Conservation (phyloP, 2,797 vertebrate species). For the Rallus crepitans region DNA sequence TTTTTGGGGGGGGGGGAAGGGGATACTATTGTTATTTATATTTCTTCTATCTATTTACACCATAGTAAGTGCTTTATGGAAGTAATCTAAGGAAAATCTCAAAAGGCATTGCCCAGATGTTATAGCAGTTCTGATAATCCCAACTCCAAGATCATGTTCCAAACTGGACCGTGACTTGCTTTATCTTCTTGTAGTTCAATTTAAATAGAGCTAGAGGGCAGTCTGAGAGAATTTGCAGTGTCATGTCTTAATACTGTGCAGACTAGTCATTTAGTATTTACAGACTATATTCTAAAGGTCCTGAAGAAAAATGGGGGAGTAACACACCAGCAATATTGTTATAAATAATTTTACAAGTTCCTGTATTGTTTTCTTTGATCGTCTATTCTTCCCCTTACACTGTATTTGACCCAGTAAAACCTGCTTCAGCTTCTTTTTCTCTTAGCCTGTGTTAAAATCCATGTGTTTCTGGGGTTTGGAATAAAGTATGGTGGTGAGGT, state of each 20-base stretch:
- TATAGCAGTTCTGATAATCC: not conserved
- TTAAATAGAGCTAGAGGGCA: not conserved
- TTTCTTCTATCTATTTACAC: not conserved
- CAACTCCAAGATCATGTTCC: not conserved
- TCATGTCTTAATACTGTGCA: not conserved
- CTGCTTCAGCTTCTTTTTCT: not conserved
- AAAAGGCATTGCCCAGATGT: not conserved
- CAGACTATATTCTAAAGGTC: not conserved
- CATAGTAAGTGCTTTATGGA: not conserved
- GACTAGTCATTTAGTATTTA: not conserved
- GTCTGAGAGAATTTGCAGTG: not conserved
- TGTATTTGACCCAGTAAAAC: not conserved
- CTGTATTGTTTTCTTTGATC: not conserved
- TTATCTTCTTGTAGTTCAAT: not conserved
- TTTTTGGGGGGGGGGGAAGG: too few species aligned
- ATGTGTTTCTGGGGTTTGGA: not conserved
- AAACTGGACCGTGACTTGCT: not conserved
- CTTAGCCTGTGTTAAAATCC: not conserved
- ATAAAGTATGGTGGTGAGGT: rapidly evolving
- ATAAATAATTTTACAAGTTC: not conserved
- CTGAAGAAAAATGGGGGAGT: not conserved
- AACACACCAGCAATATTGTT: not conserved
- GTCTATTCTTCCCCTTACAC: not conserved
- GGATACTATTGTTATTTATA: not conserved
- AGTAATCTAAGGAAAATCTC: not conserved